Base-by-base conservation (phyloP, 1,140 invertebrate genomes). In the Spodoptera litura region DNA sequence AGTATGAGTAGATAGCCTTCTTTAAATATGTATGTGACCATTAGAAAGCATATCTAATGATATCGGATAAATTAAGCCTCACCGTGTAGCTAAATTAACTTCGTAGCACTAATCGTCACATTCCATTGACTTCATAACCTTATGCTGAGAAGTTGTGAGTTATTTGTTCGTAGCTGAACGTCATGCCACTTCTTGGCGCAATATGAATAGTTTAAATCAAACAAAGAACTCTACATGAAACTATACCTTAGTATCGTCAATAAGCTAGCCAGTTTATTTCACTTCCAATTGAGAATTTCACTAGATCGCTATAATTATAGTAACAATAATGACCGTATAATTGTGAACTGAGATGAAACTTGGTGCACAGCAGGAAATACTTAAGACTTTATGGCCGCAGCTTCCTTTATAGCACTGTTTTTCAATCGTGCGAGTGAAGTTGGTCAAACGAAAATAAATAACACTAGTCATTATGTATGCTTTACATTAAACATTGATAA, bases 321-420 rank as follows among this genome's bases (percentile, higher is more conserved):
- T 49, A 25, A 66, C 62, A 66, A 66, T 66, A 66, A 66, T 66
- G 44, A 66, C 62, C 15, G 38, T 25, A 25, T 66, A 66, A 66
- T 66, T 66, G 62, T 20, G 49, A 66, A 66, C 62, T 66, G 62
- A 49, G 62, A 66, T 15, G 38, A 49, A 66, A 49, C 61, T 15
- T 38, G 15, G 49, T 3, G 49, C 49, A 49, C 51, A 49, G 20
- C 62, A 66, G 62, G 62, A 66, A 66, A 66, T 66, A 66, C 62
- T 66, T 66, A 66, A 66, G 38, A 12, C 62, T 66, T 66, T 66
- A 66, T 66, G 35, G 62, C 10, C 35, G 62, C 62, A 49, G 38
- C 62, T 66, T 66, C 62, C 62, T 66, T 20, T 66, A 38, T 20
- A 20, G 11, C 44, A 64, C 8, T 12, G 61, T 64, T 64, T 64